Evolutionary conservation across 2,113 vertebrate genomes (phyloP), one percentile per base, ranked within the genome.

Genomic region (Seriola rivoliana): DNA sequence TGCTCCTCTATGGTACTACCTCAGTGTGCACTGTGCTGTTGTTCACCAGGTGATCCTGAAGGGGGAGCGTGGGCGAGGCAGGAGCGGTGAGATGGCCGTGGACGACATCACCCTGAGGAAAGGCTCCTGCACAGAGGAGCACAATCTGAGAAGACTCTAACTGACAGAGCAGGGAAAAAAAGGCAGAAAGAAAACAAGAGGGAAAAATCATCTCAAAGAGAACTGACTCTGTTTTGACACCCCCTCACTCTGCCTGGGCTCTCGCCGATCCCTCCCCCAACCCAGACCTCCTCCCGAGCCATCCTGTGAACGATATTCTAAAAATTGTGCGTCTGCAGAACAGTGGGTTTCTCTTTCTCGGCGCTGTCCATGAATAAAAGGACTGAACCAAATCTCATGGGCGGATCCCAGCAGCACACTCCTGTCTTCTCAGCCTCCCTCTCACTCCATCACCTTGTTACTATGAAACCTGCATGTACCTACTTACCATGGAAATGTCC

Each of bases 31-130:
- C 0, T 48, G 32, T 79, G 14, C 66, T 78, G 66, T 69, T 78
- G 36, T 81, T 82, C 78, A 29, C 23, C 92, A 99, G 98, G 95
- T 99, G 89, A 96, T 99, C 91, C 96, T 99, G 91, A 99, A 95
- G 94, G 98, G 97, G 0, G 97, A 98, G 88, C 96, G 96, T 40
- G 95, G 95, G 86, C 95, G 93, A 82, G 96, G 96, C 74, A 88
- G 95, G 85, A 88, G 87, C 0, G 98, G 97, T 1, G 96, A 98
- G 90, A 97, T 99, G 92, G 97, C 95, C 1, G 94, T 99, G 90
- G 98, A 99, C 59, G 97, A 99, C 72, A 95, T 99, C 85, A 95
- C 93, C 91, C 91, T 99, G 92, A 96, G 88, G 82, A 97, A 90
- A 94, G 97, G 97, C 86, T 94, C 76, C 80, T 99, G 98, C 95